Base-by-base conservation (phyloP, 2,888 invertebrate genomes). In the Nymphalis polychloros region DNA sequence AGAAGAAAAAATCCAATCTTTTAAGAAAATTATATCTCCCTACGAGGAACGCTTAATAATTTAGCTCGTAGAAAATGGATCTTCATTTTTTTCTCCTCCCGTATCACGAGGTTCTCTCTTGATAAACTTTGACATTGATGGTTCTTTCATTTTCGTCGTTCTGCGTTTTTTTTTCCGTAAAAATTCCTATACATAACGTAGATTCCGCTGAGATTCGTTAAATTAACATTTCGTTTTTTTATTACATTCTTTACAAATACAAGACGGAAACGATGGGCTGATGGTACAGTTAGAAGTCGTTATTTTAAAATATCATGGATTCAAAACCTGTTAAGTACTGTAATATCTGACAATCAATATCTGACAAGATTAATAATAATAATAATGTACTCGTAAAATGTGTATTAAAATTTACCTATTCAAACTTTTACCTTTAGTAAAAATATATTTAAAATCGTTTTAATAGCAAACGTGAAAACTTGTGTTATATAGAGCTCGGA, bases 71-170 rank as follows among this genome's bases (percentile, higher is more conserved):
- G 48, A 64, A 55, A 66, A 53, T 53, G 53, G 47, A 61, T 61
- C 53, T 31, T 66, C 62, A 55, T 63, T 47, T 60, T 63, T 71
- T 68, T 53, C 55, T 52, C 27, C 57, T 63, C 48, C 20, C 66
- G 41, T 63, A 53, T 59, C 57, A 53, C 66, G 17, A 64, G 50
- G 61, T 57, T 66, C 70, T 72, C 70, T 69, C 23, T 55, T 72
- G 72, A 73, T 71, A 72, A 72, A 64, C 67, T 68, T 63, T 68
- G 72, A 72, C 72, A 70, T 72, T 71, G 69, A 66, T 59, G 66
- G 8, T 63, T 59, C 59, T n/a, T 35, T 63, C 57, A 62, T 52
- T 52, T 62, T 59, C 46, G 53, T 59, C 63, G 55, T 63, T 66
- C 59, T 59, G 47, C 52, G 53, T 41, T 49, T 63, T 60, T 72